Evolutionary conservation across 2,888 invertebrate genomes (phyloP), one percentile per base, ranked within the genome.

Genomic region (Euplagia quadripunctaria): DNA sequence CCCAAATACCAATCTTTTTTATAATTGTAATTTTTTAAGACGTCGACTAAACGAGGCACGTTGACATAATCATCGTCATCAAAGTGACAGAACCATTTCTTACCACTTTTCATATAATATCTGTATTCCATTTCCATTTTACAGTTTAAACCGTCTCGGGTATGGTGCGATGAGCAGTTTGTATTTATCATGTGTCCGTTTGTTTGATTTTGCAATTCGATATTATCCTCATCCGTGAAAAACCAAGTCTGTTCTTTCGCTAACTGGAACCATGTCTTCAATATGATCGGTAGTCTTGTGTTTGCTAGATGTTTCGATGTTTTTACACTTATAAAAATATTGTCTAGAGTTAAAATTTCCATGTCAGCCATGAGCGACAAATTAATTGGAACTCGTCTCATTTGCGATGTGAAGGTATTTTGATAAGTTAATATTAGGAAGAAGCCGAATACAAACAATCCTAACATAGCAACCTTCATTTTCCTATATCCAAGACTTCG

Each of bases 31-130:
- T 52, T 52, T 82, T 97, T 97, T 80, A 99, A 96, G 72, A 98
- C 96, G 79, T 96, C 96, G 73, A 98, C 96, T 87, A 99, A 95
- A 66, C 97, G 96, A 0, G 97, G 98, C 75, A 98, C 97, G 93
- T 99, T 98, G 76, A 99, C 97, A 94, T 99, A 99, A 93, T 98
- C 98, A 94, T 99, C 99, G 93, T 99, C 99, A 93, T 99, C 99
- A 90, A 99, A 98, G 94, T 99, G 99, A 93, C 99, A 99, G 92
- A 98, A 98, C 98, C 99, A 99, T 91, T 98, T 98, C 42, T 70
- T 70, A 70, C 9, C 42, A 64, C 42, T 70, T 42, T n/a, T 42
- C 9, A 52, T n/a, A n/a, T 31, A 70, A 55, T 52, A 52, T 20
- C 16, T 70, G 20, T 20, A 20, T 64, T 70, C 70, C 31, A 43